These are phyloP conservation scores for Acanthornis magna DNA, from an alignment of 2,797 vertebrate genomes.

Conservation along the genomic window DNA sequence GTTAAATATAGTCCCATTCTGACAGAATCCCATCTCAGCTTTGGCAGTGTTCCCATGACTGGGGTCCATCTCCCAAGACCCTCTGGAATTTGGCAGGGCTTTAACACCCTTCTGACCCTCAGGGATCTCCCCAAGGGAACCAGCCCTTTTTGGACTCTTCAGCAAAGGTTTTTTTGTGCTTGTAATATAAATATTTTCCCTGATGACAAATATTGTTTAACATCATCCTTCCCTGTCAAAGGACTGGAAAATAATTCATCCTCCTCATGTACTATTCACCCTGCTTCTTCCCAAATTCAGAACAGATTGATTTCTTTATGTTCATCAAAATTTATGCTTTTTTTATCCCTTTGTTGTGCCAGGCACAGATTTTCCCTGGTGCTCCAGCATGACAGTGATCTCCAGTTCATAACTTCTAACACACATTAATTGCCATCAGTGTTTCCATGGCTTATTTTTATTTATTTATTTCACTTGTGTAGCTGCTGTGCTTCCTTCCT, in stretches of 20 bases:
- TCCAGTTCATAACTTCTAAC: neutral
- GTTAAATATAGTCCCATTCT: neutral
- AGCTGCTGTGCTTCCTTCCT: neutral
- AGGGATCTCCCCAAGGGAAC: neutral
- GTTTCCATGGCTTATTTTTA: neutral
- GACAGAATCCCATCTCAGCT: neutral
- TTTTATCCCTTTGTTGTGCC: constrained; percentile 30
- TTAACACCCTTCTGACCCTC: neutral
- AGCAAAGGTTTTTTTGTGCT: neutral
- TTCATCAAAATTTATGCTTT: neutral
- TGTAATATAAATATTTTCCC: neutral
- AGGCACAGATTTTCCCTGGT: neutral
- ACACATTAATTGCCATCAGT: neutral
- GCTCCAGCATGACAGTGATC: neutral
- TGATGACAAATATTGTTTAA: neutral
- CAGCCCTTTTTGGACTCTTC: neutral
- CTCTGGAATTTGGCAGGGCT: neutral
- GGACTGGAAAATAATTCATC: neutral
- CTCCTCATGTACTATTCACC: constrained; percentile 31
- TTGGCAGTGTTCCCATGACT: neutral
- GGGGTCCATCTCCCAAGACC: neutral
- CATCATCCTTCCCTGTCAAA: neutral
- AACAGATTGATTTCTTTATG: neutral
- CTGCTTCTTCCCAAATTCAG: neutral
- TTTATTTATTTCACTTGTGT: neutral